Percentiles rank a stretch among this genome's conserved stretches.
Conservation (phyloP, 2,113 vertebrate species). For the Bos indicus region DNA sequence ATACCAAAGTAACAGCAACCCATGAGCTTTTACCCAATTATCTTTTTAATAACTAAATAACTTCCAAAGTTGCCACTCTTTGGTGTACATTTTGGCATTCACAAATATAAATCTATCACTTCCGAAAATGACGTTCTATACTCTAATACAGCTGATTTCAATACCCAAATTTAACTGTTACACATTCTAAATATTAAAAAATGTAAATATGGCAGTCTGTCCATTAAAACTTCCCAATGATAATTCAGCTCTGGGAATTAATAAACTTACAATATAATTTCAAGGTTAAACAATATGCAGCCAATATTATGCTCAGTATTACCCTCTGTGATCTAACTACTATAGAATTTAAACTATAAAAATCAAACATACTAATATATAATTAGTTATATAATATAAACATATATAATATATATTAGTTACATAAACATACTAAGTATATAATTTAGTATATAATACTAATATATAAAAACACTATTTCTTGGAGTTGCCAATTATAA, state of each 20-base stretch:
- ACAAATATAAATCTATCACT: not conserved
- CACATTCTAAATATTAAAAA: not conserved
- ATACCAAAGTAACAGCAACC: not conserved
- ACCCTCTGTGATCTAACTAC: not conserved
- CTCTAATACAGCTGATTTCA: not conserved
- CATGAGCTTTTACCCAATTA: not conserved
- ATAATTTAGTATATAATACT: not conserved
- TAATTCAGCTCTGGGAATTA: not conserved
- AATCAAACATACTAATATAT: not conserved
- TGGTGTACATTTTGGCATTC: not conserved
- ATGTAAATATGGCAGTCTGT: not conserved
- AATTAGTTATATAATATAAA: not conserved
- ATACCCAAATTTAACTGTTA: not conserved
- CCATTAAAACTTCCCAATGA: not conserved
- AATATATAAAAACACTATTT: not conserved
- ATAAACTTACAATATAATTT: not conserved
- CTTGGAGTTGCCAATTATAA: not conserved
- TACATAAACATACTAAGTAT: not conserved
- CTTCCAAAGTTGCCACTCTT: not conserved
- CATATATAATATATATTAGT: not conserved
- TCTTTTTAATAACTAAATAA: constrained; percentile 1
- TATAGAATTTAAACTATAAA: constrained; percentile 1
- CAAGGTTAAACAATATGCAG: not conserved
- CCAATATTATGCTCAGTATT: not conserved
- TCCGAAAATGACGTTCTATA: not conserved